Percentiles rank a stretch among this genome's conserved stretches.
phyloP scores from a whole-genome alignment of 2,113 vertebrate species.

The Grus americana region DNA sequence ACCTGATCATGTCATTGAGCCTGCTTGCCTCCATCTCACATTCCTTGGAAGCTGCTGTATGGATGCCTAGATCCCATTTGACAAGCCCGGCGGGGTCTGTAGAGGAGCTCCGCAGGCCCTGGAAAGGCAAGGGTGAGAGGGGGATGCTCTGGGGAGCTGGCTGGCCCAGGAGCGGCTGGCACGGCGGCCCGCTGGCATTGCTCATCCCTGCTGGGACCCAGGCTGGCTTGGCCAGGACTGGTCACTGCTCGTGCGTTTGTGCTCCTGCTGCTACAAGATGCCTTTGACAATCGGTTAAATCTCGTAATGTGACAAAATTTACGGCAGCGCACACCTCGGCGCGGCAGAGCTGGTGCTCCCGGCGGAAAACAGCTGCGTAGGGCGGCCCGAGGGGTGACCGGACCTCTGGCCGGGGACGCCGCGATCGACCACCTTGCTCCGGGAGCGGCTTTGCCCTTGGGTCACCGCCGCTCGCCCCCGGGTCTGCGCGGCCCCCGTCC shows the following conservation, averaged over 20 bases:
- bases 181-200: background rate
- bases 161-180: background rate
- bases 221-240: background rate
- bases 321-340: background rate
- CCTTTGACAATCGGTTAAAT: rapidly evolving
- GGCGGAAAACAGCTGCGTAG: too few relatives aligned
- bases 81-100: background rate
- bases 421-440: background rate
- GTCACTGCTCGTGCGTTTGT: background rate
- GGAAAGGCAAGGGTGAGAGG: rapidly evolving
- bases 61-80: background rate
- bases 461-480: background rate
- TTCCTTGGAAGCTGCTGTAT: background rate
- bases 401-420: background rate
- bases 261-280: background rate
- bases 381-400: background rate
- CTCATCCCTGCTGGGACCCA: background rate
- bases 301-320: background rate
- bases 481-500: background rate
- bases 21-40: background rate
- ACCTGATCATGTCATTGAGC: background rate
- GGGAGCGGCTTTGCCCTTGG: background rate
- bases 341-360: background rate
- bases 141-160: background rate
- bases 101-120: background rate